These are phyloP conservation scores for Tortrix viridana DNA, from an alignment of 2,888 invertebrate species.

Conservation along the genomic window DNA sequence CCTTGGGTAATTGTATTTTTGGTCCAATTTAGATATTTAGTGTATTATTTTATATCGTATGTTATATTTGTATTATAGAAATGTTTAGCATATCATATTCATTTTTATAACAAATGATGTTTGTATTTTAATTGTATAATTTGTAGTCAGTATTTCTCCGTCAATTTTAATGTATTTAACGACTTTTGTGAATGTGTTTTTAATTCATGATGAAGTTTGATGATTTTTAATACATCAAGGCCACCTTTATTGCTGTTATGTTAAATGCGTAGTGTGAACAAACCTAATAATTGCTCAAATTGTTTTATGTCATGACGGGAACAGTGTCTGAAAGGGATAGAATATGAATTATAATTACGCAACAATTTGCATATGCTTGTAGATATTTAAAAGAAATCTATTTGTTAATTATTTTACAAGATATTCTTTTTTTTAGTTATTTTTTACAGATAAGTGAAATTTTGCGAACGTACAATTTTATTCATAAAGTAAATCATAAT, in stretches of 20 bases:
- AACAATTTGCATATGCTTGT: constrained; percentile 26
- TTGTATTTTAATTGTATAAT: too few species aligned
- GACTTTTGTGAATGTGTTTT: too few species aligned
- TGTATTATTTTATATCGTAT: neutral
- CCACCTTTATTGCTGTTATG: neutral
- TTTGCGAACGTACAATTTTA: constrained; percentile 5
- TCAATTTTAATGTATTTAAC: too few species aligned
- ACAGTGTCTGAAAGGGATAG: constrained; percentile 42
- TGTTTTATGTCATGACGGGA: constrained; percentile 47
- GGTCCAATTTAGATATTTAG: constrained; percentile 6
- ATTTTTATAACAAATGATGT: too few species aligned
- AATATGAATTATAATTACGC: constrained; percentile 29
- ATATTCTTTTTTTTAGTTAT: constrained; percentile 42
- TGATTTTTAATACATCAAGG: too few species aligned
- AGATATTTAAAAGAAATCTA: constrained; percentile 31
- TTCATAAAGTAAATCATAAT: constrained; percentile 26
- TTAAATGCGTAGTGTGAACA: constrained; percentile 17
- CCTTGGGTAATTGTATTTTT: neutral
- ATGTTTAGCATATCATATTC: too few species aligned
- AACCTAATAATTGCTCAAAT: constrained; percentile 54
- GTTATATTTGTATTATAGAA: neutral
- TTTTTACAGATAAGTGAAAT: constrained; percentile 36
- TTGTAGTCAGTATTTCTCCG: too few species aligned
- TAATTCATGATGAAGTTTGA: too few species aligned
- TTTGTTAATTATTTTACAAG: constrained; percentile 17